A percentile compares a stretch with the other conserved stretches of the same genome.
phyloP scores from a whole-genome alignment of 2,113 vertebrate genomes.

The Paradoxurus hermaphroditus region DNA sequence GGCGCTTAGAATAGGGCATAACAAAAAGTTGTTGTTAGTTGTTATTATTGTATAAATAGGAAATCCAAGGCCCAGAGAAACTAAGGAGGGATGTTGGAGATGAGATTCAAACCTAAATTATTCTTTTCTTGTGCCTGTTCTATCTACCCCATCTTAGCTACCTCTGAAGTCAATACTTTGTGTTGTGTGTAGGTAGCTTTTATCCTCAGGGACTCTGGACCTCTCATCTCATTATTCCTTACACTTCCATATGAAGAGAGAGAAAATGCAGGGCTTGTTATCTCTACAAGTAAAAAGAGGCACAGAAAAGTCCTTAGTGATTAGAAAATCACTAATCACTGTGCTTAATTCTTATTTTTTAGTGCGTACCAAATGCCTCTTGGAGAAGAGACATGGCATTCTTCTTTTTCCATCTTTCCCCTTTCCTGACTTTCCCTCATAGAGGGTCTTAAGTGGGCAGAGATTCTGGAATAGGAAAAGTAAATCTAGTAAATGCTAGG shows the following conservation, averaged over 20 bases:
- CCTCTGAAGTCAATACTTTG: not conserved
- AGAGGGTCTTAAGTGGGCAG: not conserved
- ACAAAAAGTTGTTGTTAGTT: not conserved
- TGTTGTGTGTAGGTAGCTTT: not conserved
- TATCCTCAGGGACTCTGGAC: not conserved
- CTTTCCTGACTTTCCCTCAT: not conserved
- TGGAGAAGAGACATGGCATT: not conserved
- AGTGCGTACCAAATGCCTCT: not conserved
- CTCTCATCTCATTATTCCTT: conserved; percentile 25
- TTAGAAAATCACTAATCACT: not conserved
- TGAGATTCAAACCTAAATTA: conserved; percentile 10
- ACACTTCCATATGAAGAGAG: not conserved
- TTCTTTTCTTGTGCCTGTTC: not conserved
- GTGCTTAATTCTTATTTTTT: not conserved
- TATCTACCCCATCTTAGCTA: not conserved
- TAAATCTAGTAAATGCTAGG: not conserved
- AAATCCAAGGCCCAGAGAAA: conserved; percentile 10
- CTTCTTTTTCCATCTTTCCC: not conserved
- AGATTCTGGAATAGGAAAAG: not conserved
- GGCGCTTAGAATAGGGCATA: not conserved
- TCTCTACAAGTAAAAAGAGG: conserved; percentile 14
- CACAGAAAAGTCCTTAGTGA: not conserved
- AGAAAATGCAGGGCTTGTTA: not conserved
- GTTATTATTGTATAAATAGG: not conserved
- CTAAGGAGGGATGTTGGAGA: not conserved